phyloP scores from a whole-genome alignment of 2,888 invertebrate genomes.

The Aphidius colemani region DNA sequence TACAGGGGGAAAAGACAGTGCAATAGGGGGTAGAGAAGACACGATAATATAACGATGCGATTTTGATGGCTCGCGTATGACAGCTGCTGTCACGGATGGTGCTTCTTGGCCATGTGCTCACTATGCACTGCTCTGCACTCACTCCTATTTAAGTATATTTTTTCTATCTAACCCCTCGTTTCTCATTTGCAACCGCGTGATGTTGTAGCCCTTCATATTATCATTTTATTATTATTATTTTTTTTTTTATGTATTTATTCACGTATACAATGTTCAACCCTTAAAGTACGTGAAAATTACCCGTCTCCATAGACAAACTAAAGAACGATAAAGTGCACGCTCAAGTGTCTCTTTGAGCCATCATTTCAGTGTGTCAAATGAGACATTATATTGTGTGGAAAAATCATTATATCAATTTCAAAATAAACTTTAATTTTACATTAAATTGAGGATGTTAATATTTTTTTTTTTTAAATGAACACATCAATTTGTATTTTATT shows the following conservation, averaged over 20 bases:
- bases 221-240: background rate
- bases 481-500: too few species aligned
- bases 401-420: too few species aligned
- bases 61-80: conserved; percentile 32
- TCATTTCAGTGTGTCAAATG: too few species aligned
- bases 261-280: background rate
- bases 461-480: too few species aligned
- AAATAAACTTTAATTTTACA: too few species aligned
- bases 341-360: background rate
- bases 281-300: conserved; percentile 3
- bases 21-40: conserved; percentile 15
- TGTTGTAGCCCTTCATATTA: background rate
- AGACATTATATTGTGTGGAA: too few species aligned
- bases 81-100: conserved; percentile 54
- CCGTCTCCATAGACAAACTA: conserved; percentile 9
- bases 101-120: conserved; percentile 46
- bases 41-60: conserved; percentile 7
- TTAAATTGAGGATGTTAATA: too few species aligned
- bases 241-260: background rate
- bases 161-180: conserved; percentile 3
- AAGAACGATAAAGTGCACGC: background rate
- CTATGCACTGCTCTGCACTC: conserved; percentile 5
- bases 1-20: conserved; percentile 17
- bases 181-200: conserved; percentile 5
- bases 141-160: background rate